Conservation (phyloP, 2,113 vertebrate species). For the Notothenia coriiceps region DNA sequence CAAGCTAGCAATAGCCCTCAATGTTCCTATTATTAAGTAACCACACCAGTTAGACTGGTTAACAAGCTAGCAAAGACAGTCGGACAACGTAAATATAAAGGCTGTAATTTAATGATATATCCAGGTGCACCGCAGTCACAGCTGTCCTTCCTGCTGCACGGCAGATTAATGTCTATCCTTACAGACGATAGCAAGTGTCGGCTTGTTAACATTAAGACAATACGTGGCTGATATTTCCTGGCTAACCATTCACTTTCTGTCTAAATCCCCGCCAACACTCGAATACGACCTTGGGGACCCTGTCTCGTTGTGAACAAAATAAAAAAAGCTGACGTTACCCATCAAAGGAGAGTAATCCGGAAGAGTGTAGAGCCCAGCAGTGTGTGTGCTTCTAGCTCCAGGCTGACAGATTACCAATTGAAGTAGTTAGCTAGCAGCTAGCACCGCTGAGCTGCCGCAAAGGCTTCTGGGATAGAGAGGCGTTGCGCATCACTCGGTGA, state of each 20-base stretch:
- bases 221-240: slow-evolving; percentile 50
- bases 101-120: neutral
- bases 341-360: slow-evolving; percentile 41
- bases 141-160: neutral
- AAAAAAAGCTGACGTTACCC: slow-evolving; percentile 55
- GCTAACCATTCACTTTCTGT: slow-evolving; percentile 33
- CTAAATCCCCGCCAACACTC: slow-evolving; percentile 9
- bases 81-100: too few relatives aligned
- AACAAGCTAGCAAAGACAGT: neutral
- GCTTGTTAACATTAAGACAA: slow-evolving; percentile 45
- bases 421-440: slow-evolving; percentile 55
- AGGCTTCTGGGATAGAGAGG: slow-evolving; percentile 68
- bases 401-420: slow-evolving; percentile 60
- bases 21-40: neutral
- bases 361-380: slow-evolving; percentile 26
- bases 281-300: neutral
- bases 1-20: slow-evolving; percentile 64
- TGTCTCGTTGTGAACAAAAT: neutral
- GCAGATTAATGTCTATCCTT: neutral
- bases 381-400: slow-evolving; percentile 27
- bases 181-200: slow-evolving; percentile 20
- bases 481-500: slow-evolving; percentile 39
- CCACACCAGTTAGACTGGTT: slow-evolving; percentile 6
- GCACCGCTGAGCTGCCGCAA: slow-evolving; percentile 55
- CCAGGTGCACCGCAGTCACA: neutral